Evolutionary conservation across 2,888 invertebrate genomes (phyloP).

Genomic region (Matsumyia berberina): DNA sequence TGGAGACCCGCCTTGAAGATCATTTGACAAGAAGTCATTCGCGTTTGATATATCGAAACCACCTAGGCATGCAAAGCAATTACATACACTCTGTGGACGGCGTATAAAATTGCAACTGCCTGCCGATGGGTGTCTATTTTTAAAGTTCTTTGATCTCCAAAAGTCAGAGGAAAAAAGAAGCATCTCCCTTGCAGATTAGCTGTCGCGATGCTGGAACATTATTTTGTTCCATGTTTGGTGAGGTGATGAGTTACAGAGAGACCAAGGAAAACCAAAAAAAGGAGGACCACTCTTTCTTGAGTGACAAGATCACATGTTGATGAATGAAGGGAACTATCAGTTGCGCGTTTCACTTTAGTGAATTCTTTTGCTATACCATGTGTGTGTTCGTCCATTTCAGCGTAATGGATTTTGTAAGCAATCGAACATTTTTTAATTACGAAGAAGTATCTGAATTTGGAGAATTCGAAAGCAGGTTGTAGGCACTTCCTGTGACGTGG

Average conservation of each 20-base stretch:
- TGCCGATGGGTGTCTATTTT: slow-evolving; percentile 38
- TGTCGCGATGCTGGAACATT: slow-evolving; percentile 55
- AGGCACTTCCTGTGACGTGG: too few relatives aligned
- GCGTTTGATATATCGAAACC: background rate
- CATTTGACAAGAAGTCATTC: too few relatives aligned
- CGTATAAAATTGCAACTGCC: slow-evolving; percentile 57
- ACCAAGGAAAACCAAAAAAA: slow-evolving; percentile 38
- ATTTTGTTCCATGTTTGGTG: slow-evolving; percentile 52
- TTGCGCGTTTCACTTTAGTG: slow-evolving; percentile 17
- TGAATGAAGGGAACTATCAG: slow-evolving; percentile 56
- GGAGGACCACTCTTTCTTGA: slow-evolving; percentile 58
- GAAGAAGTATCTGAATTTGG: too few relatives aligned
- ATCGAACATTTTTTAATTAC: slow-evolving; percentile 5
- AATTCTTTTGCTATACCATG: slow-evolving; percentile 50
- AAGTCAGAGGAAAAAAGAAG: slow-evolving; percentile 35
- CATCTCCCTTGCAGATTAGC: slow-evolving; percentile 42
- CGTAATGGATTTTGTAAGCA: slow-evolving; percentile 20
- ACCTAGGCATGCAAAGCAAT: slow-evolving; percentile 11
- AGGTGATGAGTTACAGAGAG: slow-evolving; percentile 69
- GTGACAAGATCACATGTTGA: slow-evolving; percentile 73
- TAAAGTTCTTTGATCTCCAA: slow-evolving; percentile 56
- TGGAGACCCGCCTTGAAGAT: too few relatives aligned
- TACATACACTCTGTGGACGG: slow-evolving; percentile 1
- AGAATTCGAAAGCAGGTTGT: too few relatives aligned
- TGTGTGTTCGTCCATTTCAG: background rate